Conservation (phyloP, 2,797 vertebrate species). For the Fundulus diaphanus region DNA sequence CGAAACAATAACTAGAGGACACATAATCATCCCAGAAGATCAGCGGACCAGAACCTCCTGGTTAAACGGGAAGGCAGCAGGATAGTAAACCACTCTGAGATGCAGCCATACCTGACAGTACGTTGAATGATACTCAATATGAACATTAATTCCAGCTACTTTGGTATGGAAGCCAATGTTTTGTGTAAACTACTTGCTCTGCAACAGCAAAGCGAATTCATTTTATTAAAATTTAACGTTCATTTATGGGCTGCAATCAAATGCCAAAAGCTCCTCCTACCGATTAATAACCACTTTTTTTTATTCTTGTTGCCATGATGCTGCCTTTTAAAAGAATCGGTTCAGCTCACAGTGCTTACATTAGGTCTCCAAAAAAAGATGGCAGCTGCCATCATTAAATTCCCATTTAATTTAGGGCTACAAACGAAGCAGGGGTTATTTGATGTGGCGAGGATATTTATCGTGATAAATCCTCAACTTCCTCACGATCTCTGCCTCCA, state of each 20-base stretch:
- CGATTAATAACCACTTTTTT: neutral
- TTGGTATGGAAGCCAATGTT: neutral
- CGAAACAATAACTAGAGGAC: constrained; percentile 79
- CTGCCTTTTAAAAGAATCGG: neutral
- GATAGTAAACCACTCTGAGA: constrained; percentile 1
- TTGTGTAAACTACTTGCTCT: neutral
- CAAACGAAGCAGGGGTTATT: neutral
- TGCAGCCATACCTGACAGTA: neutral
- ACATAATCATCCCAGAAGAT: constrained; percentile 57
- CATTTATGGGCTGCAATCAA: neutral
- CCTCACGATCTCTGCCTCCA: neutral
- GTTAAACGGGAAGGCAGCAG: constrained; percentile 27
- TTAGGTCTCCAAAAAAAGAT: neutral
- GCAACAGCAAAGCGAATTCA: neutral
- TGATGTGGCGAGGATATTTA: neutral
- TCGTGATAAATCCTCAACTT: neutral
- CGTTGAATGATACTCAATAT: neutral
- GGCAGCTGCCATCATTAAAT: neutral
- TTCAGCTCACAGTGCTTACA: neutral
- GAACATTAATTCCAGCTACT: constrained; percentile 14
- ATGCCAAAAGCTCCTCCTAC: neutral
- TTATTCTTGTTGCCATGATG: neutral
- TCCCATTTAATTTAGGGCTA: neutral
- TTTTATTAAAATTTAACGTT: neutral
- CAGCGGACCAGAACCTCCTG: constrained; percentile 63